Evolutionary conservation across 1,140 invertebrate genomes (phyloP), one percentile per base, ranked within the genome.

Genomic region (Drosophila melanica): DNA sequence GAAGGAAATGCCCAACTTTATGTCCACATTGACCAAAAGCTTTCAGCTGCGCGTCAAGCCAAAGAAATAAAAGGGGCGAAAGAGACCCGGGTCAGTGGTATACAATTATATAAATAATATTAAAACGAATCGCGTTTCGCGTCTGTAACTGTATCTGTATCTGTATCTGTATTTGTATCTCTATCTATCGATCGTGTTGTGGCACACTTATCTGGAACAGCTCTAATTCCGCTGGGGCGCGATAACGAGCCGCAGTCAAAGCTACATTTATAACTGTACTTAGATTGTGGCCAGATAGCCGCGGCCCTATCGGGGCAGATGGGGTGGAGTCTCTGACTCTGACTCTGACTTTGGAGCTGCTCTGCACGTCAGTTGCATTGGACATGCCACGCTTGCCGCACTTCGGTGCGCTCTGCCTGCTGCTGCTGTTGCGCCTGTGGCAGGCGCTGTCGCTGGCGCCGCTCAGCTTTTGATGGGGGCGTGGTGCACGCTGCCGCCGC

Each of bases 1-100:
- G 91, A 96, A 96, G 90, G 96, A 96, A 87, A 94, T 96, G 71
- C 95, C 96, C 10, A 95, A 93, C 71, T 93, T 96, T 37, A 94
- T 95, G 7, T 95, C 94, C n/a, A 96, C 95, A 75, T 90, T 96
- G 14, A 96, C 96, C 27, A 94, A 95, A 67, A 87, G 87, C 2
- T 90, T 93, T 63, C 75, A 90, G 44, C 81, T 93, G 37, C 82
- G 77, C 39, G 84, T 90, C 2, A 92, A 91, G 45, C 79, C 59
- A 20, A 77, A 69, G 42, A 54, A 44, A 14, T 63, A 44, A 27
- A 27, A 7, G 42, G 20, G 45, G 1, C n/a, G 12, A 50, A 63
- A 23, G n/a, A 18, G 23, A 77, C 63, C 35, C 37, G 45, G 27
- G 47, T 44, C 7, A 47, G 11, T n/a, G n/a, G 27, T 48, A 11